Base-by-base conservation (phyloP, 2,113 vertebrate species). In the Dipodomys merriami region DNA sequence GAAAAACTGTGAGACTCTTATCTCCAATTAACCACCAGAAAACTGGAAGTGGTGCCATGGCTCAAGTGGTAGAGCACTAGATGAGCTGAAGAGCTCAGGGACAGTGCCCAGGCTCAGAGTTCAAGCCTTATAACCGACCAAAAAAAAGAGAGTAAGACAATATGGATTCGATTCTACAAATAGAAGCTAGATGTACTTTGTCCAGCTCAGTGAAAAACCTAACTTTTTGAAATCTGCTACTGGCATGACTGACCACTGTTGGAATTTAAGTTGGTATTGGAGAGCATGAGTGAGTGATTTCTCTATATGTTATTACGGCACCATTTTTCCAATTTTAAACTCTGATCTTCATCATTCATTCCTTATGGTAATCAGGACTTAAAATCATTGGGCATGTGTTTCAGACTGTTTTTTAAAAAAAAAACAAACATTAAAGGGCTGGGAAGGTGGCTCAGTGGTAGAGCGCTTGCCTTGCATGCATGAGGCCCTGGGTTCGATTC, bases 301-400 rank as follows among this genome's bases (percentile, higher is more conserved):
- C 83, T 93, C 80, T 65, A 6, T 1, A 91, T 79, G 46, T 25
- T 86, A 94, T 86, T 69, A 69, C 0, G 83, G 25, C 19, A 62
- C 86, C 80, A 95, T 35, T 86, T 92, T 88, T 90, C 85, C 25
- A 91, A 92, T 76, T 86, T 91, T 88, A 93, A 94, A 85, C 57
- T 93, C 86, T 85, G 68, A 92, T 91, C 35, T 92, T 95, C 33
- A 92, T 39, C 30, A 46, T 23, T 94, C 27, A 49, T 33, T 7
- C 23, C 78, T 93, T 86, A 88, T n/a, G 68, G 35, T 83, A 93
- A 89, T 93, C 30, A 81, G 39, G 30, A 62, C 49, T 92, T 88
- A 80, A 93, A 96, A 74, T 35, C 19, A 91, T 30, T 6, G 76
- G 29, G 23, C 12, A 93, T 93, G 53, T 91, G 57, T 30, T 91